Base-by-base conservation (phyloP, 92 coral and sea anemone species). In the Epizoanthus fatuus region DNA sequence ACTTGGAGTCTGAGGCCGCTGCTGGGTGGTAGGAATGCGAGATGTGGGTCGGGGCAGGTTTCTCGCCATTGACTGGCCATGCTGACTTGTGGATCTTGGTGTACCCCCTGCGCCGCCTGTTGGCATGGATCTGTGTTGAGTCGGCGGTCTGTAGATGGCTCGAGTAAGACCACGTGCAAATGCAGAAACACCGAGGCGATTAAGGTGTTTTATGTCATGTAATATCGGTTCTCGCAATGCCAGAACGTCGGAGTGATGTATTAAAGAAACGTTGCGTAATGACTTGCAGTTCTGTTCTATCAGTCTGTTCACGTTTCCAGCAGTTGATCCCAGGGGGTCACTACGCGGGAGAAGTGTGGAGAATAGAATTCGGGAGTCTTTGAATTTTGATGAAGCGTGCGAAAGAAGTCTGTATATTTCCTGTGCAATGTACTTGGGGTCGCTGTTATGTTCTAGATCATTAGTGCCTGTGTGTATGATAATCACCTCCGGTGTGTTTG, bases 291-390 rank as follows among this genome's bases (percentile, higher is more conserved):
- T 22, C 25, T 22, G 25, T 22, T 22, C 25, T 22, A 22, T 59
- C 65, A 19, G 65, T 19, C 65, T 59, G 65, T 59, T 59, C 65
- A 5, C 65, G 65, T 59, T 19, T 59, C 37, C 25, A 59, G 37
- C 37, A 59, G 10, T 59, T 59, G 65, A 3, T 59, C 65, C 65
- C 65, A 59, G 65, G 37, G 7, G 37, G 65, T 59, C 65, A 59
- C 65, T 59, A 59, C 65, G 65, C 65, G 65, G 65, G 65, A 59
- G 65, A 59, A 59, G 65, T 29, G 35, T 29, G 35, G 35, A 29
- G 35, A 29, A 29, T 29, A 29, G 35, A 29, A 29, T 29, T 29
- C 35, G 35, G 35, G 35, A 29, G 35, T 29, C 35, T 29, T 29
- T 22, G 25, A 22, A 22, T 22, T 22, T 22, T 29, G 35, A 29